Evolutionary conservation across 2,888 invertebrate genomes (phyloP).

Genomic region (Sarcophaga carnaria): DNA sequence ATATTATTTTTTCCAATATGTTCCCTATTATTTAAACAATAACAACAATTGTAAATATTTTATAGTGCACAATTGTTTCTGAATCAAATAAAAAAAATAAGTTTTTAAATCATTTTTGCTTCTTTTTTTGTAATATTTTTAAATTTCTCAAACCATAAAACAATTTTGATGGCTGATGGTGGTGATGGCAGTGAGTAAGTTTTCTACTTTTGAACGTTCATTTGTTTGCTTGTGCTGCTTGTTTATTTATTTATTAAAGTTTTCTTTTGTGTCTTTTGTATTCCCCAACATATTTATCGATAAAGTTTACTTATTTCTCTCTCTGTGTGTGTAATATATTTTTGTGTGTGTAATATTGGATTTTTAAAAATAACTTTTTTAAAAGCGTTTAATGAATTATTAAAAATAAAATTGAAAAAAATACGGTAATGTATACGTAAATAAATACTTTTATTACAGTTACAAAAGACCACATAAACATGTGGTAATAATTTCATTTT

Average conservation of each 20-base stretch:
- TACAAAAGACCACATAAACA: too few species aligned
- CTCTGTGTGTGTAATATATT: background rate
- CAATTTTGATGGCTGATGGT: background rate
- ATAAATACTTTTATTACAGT: too few species aligned
- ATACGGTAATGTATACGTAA: too few species aligned
- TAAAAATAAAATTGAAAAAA: background rate
- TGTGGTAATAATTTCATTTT: too few species aligned
- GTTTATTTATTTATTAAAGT: background rate
- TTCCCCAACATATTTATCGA: conserved; percentile 26
- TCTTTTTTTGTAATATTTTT: background rate
- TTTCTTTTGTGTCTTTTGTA: background rate
- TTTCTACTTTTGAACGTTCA: background rate
- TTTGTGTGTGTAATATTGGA: background rate
- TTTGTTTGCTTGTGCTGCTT: background rate
- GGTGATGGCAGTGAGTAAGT: too few species aligned
- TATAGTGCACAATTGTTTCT: conserved; percentile 42
- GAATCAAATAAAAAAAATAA: conserved; percentile 29
- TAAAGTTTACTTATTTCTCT: conserved; percentile 34
- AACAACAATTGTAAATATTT: conserved; percentile 52
- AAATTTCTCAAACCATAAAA: background rate
- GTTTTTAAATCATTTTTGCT: conserved; percentile 6
- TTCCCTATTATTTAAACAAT: conserved; percentile 22
- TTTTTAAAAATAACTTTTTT: conserved; percentile 22
- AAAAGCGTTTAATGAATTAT: conserved; percentile 38
- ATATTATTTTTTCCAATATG: background rate